These are phyloP conservation scores for Invenusta paracnida DNA, from an alignment of 2,888 invertebrate genomes.

Conservation along the genomic window DNA sequence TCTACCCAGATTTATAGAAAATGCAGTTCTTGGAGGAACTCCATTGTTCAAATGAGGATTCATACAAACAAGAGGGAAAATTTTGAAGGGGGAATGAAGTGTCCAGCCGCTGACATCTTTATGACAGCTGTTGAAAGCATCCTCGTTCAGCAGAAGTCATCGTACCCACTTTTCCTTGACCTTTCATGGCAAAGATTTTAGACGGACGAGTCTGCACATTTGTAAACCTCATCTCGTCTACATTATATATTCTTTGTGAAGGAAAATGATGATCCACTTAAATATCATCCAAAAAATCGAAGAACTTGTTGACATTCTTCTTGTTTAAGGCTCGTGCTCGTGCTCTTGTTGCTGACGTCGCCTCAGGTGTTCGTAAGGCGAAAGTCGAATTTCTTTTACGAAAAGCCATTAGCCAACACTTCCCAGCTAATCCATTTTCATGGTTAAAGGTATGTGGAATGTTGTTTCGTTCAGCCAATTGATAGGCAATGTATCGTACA, in stretches of 20 bases:
- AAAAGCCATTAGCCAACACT: constrained; percentile 47
- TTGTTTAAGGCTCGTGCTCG: constrained; percentile 41
- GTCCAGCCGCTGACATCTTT: constrained; percentile 47
- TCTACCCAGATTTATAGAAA: no score
- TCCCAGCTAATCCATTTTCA: constrained; percentile 45
- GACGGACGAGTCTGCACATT: constrained; percentile 44
- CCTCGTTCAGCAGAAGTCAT: constrained; percentile 46
- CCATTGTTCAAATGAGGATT: constrained; percentile 50
- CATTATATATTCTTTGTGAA: constrained; percentile 44
- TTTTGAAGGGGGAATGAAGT: constrained; percentile 48
- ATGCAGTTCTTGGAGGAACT: constrained; percentile 51
- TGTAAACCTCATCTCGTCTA: constrained; percentile 46
- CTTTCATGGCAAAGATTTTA: neutral
- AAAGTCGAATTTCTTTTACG: constrained; percentile 45
- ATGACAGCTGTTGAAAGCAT: constrained; percentile 46
- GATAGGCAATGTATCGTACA: constrained; percentile 45
- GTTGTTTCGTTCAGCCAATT: constrained; percentile 42
- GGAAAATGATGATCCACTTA: constrained; percentile 22
- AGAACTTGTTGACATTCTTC: neutral
- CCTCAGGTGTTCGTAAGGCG: constrained; percentile 43
- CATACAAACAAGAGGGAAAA: constrained; percentile 53
- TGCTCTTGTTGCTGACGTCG: constrained; percentile 46
- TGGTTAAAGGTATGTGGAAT: constrained; percentile 45
- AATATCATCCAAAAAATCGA: neutral
- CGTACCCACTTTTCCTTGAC: neutral